A percentile compares a stretch with the other conserved stretches of the same genome.
These are phyloP conservation scores for Orchesella cincta DNA, from an alignment of 1,140 invertebrate species.

Conservation along the genomic window DNA sequence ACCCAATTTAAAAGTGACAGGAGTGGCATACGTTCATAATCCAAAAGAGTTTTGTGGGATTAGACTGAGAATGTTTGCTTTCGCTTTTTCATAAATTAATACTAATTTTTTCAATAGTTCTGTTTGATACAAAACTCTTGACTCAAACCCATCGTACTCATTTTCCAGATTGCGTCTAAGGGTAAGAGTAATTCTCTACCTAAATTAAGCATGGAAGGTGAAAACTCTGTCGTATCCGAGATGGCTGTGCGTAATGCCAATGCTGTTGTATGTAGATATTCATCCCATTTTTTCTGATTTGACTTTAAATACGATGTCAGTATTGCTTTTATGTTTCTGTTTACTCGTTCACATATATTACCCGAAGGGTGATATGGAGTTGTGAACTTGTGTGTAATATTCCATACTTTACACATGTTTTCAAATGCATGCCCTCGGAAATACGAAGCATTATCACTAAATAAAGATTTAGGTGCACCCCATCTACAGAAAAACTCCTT, in stretches of 20 bases:
- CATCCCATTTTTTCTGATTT: constrained; percentile 54
- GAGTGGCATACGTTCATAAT: too few species aligned
- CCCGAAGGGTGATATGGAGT: constrained; percentile 56
- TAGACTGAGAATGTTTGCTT: neutral
- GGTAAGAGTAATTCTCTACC: neutral
- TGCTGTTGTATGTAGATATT: constrained; percentile 53
- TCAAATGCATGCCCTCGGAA: constrained; percentile 42
- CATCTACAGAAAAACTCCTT: constrained; percentile 51
- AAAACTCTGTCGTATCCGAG: constrained; percentile 53
- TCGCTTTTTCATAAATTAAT: neutral
- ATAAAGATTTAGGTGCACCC: constrained; percentile 48
- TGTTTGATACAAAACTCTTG: neutral
- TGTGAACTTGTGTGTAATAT: constrained; percentile 44
- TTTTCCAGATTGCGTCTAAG: neutral
- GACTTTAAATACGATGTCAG: constrained; percentile 53
- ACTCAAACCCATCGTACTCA: constrained; percentile 1
- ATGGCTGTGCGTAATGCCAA: constrained; percentile 57
- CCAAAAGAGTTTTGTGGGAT: too few species aligned
- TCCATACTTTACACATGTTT: constrained; percentile 31
- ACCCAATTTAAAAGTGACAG: constrained; percentile 1
- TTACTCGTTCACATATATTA: constrained; percentile 57
- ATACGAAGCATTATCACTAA: constrained; percentile 52
- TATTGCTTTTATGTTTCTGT: constrained; percentile 56
- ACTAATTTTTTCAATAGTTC: neutral
- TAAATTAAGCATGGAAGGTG: constrained; percentile 52